Conservation (phyloP, 2,888 invertebrate species). For the Kuschelorhynchus macadamiae region DNA sequence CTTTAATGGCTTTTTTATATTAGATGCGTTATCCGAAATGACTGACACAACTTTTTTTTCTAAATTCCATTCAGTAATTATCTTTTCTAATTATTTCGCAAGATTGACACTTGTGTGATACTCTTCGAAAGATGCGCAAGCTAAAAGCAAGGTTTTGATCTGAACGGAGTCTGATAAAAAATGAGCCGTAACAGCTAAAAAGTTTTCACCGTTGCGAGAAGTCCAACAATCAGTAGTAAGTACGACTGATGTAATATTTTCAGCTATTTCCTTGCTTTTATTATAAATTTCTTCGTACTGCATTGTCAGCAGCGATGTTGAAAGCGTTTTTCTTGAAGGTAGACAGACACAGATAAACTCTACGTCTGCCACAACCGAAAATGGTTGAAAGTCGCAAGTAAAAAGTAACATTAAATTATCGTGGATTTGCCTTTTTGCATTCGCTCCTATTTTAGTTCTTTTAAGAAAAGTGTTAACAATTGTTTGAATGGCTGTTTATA, state of each 20-base stretch:
- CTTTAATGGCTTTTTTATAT: slow-evolving; percentile 55
- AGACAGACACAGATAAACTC: too few relatives aligned
- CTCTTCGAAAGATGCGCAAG: neutral
- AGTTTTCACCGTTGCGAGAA: slow-evolving; percentile 57
- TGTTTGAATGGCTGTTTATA: neutral
- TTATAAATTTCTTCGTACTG: neutral
- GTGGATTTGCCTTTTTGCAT: slow-evolving; percentile 6
- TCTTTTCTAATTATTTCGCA: slow-evolving; percentile 50
- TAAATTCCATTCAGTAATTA: slow-evolving; percentile 55
- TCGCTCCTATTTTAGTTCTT: neutral
- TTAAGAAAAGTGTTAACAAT: neutral
- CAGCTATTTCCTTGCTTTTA: neutral
- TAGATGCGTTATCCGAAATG: slow-evolving; percentile 58
- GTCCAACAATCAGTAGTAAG: too few relatives aligned
- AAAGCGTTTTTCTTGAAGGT: too few relatives aligned
- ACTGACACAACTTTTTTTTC: slow-evolving; percentile 56
- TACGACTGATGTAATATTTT: too few relatives aligned
- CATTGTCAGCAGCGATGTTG: too few relatives aligned
- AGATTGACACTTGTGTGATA: slow-evolving; percentile 56
- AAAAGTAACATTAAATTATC: slow-evolving; percentile 18
- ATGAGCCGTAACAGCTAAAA: slow-evolving; percentile 57
- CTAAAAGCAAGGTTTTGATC: slow-evolving; percentile 52
- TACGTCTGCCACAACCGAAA: too few relatives aligned
- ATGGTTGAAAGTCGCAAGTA: neutral
- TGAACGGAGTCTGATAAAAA: slow-evolving; percentile 55